These are phyloP conservation scores for Xanthia togata DNA, from an alignment of 2,888 invertebrate genomes.

Conservation along the genomic window DNA sequence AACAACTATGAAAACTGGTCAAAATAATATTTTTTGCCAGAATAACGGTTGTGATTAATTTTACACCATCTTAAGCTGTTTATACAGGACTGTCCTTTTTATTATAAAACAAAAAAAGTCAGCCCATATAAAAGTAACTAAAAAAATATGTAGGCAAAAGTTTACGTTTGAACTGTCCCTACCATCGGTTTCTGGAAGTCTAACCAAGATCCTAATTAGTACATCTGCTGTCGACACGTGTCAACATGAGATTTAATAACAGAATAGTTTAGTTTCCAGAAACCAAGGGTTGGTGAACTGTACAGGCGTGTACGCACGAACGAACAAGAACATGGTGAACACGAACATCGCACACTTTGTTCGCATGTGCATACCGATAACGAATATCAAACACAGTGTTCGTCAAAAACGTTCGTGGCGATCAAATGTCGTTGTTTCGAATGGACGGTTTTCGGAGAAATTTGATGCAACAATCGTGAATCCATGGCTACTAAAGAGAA, in stretches of 20 bases:
- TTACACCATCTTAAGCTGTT: background rate
- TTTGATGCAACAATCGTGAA: too few relatives aligned
- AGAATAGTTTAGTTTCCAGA: conserved; percentile 7
- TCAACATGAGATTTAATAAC: conserved; percentile 2
- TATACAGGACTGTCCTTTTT: background rate
- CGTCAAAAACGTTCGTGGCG: too few relatives aligned
- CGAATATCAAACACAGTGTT: too few relatives aligned
- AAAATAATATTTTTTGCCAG: background rate
- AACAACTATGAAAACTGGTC: background rate
- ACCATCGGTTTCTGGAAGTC: conserved; percentile 8
- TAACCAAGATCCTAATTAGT: background rate
- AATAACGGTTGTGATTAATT: background rate
- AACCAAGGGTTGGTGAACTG: background rate
- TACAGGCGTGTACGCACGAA: background rate
- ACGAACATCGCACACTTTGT: too few relatives aligned
- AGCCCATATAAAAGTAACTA: background rate
- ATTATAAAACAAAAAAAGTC: background rate
- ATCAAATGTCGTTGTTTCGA: too few relatives aligned
- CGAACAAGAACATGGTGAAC: too few relatives aligned
- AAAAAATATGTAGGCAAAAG: background rate
- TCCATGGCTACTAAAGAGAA: too few relatives aligned
- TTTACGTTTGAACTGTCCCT: conserved; percentile 13
- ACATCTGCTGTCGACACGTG: conserved; percentile 9
- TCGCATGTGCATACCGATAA: too few relatives aligned
- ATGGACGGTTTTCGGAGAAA: too few relatives aligned